Conservation (phyloP, 2,888 invertebrate species). For the Cataglyphis livida region DNA sequence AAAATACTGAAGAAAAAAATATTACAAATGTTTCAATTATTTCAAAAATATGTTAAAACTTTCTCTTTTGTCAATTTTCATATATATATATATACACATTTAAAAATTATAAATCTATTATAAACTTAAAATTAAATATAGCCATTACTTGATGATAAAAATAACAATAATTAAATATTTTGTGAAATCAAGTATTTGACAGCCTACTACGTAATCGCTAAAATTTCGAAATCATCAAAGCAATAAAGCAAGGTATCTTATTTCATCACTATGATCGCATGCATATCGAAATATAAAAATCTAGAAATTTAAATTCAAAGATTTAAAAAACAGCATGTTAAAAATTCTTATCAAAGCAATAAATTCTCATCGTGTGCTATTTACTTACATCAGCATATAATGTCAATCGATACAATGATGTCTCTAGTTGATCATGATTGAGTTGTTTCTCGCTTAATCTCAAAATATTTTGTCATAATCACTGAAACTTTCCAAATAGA, state of each 20-base stretch:
- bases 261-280: conserved; percentile 2
- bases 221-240: neutral
- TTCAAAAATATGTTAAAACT: neutral
- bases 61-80: neutral
- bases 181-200: neutral
- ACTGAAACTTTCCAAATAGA: neutral
- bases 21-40: neutral
- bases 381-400: neutral
- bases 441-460: neutral
- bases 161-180: neutral
- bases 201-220: neutral
- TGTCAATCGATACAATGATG: neutral
- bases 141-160: neutral
- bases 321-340: neutral
- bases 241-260: neutral
- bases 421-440: neutral
- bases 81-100: neutral
- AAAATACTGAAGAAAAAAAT: neutral
- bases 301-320: conserved; percentile 1
- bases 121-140: conserved; percentile 1
- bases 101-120: neutral
- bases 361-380: neutral
- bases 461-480: neutral
- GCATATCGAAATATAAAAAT: neutral
- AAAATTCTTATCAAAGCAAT: conserved; percentile 1